Conservation (phyloP, 2,888 invertebrate species). For the Scelioninae gen. 1 region DNA sequence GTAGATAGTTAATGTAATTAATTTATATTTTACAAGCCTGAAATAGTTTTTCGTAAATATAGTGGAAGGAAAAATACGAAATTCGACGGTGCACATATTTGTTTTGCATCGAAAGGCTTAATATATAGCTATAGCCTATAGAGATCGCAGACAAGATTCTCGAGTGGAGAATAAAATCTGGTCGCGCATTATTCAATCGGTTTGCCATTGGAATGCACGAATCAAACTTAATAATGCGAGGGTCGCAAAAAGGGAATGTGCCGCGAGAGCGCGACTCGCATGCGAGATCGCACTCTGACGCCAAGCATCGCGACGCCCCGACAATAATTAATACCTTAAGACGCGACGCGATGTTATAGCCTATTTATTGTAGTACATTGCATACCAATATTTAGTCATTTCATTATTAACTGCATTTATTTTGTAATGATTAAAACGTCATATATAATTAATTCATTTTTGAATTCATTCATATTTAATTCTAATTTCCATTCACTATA, state of each 20-base stretch:
- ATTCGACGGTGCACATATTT: conserved; percentile 51
- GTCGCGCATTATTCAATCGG: conserved; percentile 81
- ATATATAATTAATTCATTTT: too few species aligned
- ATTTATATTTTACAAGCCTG: too few species aligned
- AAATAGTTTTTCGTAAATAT: conserved; percentile 9
- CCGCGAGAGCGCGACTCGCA: conserved; percentile 75
- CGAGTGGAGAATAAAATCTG: conserved; percentile 80
- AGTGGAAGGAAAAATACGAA: conserved; percentile 45
- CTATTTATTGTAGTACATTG: too few species aligned
- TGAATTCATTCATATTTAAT: too few species aligned
- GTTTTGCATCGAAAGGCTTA: conserved; percentile 70
- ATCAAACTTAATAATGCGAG: conserved; percentile 83
- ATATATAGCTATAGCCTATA: conserved; percentile 68
- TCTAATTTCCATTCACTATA: too few species aligned
- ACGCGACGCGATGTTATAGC: conserved; percentile 43
- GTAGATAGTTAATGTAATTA: too few species aligned
- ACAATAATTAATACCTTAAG: conserved; percentile 77
- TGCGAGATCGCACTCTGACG: conserved; percentile 75
- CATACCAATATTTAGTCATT: too few species aligned
- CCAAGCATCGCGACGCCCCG: conserved; percentile 76
- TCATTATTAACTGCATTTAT: too few species aligned
- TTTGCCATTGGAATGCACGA: conserved; percentile 81
- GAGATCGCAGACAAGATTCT: conserved; percentile 80
- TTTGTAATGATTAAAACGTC: too few species aligned
- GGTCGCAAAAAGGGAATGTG: conserved; percentile 74